These are phyloP conservation scores for Litocranius walleri DNA, from an alignment of 2,113 vertebrate species.

Conservation along the genomic window DNA sequence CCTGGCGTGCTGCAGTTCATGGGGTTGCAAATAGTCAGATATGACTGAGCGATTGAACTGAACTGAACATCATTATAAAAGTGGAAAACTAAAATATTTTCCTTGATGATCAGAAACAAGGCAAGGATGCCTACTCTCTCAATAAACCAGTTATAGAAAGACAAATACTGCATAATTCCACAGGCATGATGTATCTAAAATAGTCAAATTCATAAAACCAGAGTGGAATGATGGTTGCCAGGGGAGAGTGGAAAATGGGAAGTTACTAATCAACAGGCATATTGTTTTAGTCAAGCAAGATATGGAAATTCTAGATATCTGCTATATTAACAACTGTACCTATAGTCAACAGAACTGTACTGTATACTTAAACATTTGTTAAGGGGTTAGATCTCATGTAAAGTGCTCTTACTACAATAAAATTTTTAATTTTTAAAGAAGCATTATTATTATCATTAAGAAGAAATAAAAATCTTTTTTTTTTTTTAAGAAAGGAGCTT, in stretches of 20 bases:
- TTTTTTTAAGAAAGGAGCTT: neutral
- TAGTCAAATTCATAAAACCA: neutral
- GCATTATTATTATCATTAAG: neutral
- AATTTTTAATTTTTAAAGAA: neutral
- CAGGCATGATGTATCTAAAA: neutral
- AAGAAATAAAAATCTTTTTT: neutral
- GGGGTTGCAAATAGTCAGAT: too few species aligned
- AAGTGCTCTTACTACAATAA: neutral
- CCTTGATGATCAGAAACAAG: neutral
- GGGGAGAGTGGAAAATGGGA: neutral
- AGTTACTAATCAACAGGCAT: neutral
- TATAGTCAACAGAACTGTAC: neutral
- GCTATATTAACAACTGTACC: neutral
- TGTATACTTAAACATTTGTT: neutral
- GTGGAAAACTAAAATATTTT: neutral
- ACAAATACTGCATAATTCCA: neutral
- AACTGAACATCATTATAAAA: neutral
- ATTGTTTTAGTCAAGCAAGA: neutral
- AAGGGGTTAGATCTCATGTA: neutral
- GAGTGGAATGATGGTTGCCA: neutral
- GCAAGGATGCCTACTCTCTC: neutral
- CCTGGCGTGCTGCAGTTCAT: too few species aligned
- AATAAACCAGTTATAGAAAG: neutral
- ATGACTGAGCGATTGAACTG: too few species aligned
- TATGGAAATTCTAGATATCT: neutral